Evolutionary conservation across 64 coral and sea anemone genomes (phyloP).

Genomic region (Orbicella faveolata): DNA sequence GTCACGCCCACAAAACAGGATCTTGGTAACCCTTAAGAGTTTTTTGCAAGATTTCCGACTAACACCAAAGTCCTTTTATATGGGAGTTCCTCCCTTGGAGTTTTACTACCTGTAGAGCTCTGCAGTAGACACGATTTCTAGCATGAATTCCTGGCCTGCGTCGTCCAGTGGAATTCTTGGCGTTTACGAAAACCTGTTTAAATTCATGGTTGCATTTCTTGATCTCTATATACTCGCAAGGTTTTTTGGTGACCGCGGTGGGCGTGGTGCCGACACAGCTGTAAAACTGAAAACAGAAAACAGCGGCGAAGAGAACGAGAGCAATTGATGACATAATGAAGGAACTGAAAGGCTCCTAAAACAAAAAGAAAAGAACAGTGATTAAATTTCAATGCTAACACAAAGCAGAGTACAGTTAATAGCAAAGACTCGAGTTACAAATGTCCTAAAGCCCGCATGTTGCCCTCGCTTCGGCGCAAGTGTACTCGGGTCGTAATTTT

Average conservation of each 20-base stretch:
- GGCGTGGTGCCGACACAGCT: not conserved
- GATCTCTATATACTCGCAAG: constrained; percentile 47
- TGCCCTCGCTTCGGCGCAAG: too few species aligned
- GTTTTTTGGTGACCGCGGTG: not conserved
- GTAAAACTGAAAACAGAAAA: not conserved
- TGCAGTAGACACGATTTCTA: constrained; percentile 42
- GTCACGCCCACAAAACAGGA: too few species aligned
- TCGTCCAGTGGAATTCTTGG: not conserved
- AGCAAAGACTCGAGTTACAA: not conserved
- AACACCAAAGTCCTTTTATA: too few species aligned
- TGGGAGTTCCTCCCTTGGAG: too few species aligned
- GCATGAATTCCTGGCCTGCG: too few species aligned
- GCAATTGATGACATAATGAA: not conserved
- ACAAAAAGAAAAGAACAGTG: not conserved
- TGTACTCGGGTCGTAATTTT: too few species aligned
- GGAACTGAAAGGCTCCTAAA: not conserved
- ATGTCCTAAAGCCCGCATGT: too few species aligned
- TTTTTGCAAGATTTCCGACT: too few species aligned
- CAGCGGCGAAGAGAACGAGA: not conserved
- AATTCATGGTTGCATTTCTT: constrained; percentile 72
- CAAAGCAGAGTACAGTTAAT: not conserved
- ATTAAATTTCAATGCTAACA: not conserved
- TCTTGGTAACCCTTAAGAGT: too few species aligned
- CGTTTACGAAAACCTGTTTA: constrained; percentile 31
- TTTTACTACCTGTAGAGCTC: constrained; percentile 59